Conservation (phyloP, 2,888 invertebrate species). For the Macaria notata region DNA sequence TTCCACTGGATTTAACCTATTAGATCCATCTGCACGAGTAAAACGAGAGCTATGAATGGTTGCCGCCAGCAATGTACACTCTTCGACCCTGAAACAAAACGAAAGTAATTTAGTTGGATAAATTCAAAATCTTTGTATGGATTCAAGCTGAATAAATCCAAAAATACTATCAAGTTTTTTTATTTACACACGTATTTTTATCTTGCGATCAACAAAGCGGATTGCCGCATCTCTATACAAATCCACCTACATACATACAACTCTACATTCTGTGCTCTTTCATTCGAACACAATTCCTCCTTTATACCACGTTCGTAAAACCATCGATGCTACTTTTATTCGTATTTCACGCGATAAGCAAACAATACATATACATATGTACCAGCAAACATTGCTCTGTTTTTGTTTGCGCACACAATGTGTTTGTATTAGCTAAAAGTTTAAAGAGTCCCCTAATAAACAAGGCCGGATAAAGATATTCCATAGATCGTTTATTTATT, state of each 20-base stretch:
- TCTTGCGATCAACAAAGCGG: no score
- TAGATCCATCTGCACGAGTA: slow-evolving; percentile 66
- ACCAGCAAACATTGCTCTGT: background rate
- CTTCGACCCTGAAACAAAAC: slow-evolving; percentile 67
- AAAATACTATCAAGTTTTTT: no score
- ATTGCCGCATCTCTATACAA: no score
- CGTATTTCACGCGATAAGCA: slow-evolving; percentile 39
- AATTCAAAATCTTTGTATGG: no score
- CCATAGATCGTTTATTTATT: slow-evolving; percentile 59
- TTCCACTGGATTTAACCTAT: slow-evolving; percentile 46
- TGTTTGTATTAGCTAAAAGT: slow-evolving; percentile 39
- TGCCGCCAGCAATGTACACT: slow-evolving; percentile 65
- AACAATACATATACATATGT: no score
- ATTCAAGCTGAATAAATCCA: no score
- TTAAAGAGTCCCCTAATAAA: slow-evolving; percentile 30
- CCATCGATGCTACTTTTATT: slow-evolving; percentile 44
- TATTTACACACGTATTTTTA: no score
- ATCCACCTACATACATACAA: no score
- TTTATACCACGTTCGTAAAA: slow-evolving; percentile 28
- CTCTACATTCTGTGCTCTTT: no score
- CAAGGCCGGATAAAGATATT: slow-evolving; percentile 37
- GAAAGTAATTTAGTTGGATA: no score
- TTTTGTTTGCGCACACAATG: slow-evolving; percentile 22
- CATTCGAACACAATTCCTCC: no score
- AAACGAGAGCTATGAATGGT: slow-evolving; percentile 58